Percentiles rank a stretch among this genome's conserved stretches.
phyloP scores from a whole-genome alignment of 2,113 vertebrate species.

The Seriola aureovittata region DNA sequence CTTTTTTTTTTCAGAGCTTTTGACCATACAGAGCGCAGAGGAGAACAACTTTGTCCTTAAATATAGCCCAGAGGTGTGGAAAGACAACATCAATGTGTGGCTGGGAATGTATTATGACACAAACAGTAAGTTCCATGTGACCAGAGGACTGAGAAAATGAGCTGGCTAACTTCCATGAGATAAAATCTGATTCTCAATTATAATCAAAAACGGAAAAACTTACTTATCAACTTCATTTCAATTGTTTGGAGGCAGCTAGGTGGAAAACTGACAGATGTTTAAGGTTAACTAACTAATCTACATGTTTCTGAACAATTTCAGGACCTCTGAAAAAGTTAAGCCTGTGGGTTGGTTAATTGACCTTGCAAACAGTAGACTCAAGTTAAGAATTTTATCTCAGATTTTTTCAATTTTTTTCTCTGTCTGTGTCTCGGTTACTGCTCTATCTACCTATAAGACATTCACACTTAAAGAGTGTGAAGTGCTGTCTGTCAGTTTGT shows the following conservation, averaged over 20 bases:
- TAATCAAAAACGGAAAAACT: neutral
- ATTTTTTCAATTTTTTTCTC: neutral
- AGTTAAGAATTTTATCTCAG: neutral
- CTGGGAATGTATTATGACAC: conserved; percentile 83
- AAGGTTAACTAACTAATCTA: neutral
- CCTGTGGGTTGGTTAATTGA: neutral
- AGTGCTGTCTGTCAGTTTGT: neutral
- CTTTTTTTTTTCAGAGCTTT: conserved; percentile 73
- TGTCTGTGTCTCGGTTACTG: neutral
- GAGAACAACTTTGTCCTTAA: conserved; percentile 81
- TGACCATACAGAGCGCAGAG: conserved; percentile 76
- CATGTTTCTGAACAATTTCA: neutral
- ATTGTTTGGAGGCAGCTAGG: neutral
- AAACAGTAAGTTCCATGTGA: conserved; percentile 75
- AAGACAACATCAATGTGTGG: conserved; percentile 79
- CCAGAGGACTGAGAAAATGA: neutral
- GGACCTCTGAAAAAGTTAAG: too few species aligned
- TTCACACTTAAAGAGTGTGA: neutral
- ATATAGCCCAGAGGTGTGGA: conserved; percentile 82
- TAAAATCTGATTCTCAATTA: neutral
- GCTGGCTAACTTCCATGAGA: neutral
- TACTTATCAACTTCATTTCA: neutral
- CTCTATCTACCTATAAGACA: neutral
- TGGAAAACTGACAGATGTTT: neutral
- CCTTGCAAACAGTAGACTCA: neutral